Conservation (phyloP, 2,888 invertebrate species). For the Andrena haemorrhoa region DNA sequence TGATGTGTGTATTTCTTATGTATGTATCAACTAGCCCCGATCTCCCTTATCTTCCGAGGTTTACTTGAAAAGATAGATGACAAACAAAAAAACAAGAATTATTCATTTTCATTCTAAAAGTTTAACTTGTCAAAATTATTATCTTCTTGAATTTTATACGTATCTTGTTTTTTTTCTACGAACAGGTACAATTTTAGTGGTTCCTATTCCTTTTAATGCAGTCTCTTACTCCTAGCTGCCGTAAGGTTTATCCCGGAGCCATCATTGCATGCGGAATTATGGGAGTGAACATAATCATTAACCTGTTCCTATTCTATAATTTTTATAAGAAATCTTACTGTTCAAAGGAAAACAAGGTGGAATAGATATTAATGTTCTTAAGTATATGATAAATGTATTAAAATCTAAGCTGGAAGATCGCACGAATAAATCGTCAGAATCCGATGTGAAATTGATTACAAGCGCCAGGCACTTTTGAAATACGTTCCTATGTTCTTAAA, state of each 20-base stretch:
- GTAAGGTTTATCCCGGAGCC: fast-evolving
- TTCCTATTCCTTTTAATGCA: background rate
- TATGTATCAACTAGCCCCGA: too few species aligned
- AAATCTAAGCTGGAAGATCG: background rate
- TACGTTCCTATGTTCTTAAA: background rate
- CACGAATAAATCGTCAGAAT: background rate
- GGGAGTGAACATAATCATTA: conserved; percentile 87
- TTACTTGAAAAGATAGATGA: too few species aligned
- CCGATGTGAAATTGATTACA: background rate
- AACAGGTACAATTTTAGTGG: conserved; percentile 31
- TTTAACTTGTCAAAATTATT: too few species aligned
- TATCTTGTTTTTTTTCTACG: background rate
- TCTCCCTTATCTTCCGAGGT: too few species aligned
- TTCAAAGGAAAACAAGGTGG: background rate
- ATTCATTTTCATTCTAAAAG: too few species aligned
- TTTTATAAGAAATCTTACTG: conserved; percentile 88
- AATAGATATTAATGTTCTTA: background rate
- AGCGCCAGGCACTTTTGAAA: background rate
- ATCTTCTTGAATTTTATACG: background rate
- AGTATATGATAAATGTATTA: background rate
- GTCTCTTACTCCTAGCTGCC: background rate
- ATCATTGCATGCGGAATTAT: conserved; percentile 75
- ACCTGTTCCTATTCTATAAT: conserved; percentile 89
- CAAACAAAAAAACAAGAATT: too few species aligned
- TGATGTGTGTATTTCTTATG: too few species aligned